Conservation (phyloP, 2,888 invertebrate genomes). For the Rotaria socialis region DNA sequence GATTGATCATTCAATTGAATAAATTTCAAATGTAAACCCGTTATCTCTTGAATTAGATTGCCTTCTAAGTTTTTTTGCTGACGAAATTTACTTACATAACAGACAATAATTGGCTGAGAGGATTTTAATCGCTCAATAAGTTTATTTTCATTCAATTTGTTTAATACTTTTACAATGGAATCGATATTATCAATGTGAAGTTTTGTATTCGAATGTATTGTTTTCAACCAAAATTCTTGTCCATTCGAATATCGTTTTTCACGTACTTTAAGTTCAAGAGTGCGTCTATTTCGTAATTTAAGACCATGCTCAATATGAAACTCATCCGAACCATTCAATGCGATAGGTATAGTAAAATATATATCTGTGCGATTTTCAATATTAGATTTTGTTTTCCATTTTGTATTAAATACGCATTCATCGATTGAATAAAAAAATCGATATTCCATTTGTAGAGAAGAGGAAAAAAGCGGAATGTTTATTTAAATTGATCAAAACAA, state of each 20-base stretch:
- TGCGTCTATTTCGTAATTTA: neutral
- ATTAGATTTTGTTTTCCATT: neutral
- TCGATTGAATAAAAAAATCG: neutral
- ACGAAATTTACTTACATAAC: neutral
- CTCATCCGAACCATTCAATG: neutral
- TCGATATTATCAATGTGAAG: neutral
- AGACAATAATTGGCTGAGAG: neutral
- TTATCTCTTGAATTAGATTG: neutral
- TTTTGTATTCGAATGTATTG: neutral
- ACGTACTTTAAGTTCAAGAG: neutral
- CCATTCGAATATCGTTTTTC: neutral
- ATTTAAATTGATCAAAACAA: neutral
- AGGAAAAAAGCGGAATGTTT: neutral
- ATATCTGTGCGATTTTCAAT: conserved; percentile 7
- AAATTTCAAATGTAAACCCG: conserved; percentile 5
- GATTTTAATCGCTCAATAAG: neutral
- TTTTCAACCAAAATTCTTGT: conserved; percentile 17
- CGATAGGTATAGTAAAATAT: neutral
- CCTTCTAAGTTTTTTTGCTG: neutral
- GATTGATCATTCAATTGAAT: neutral
- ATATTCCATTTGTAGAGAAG: neutral
- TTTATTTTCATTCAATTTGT: neutral
- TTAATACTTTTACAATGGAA: neutral
- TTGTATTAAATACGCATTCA: neutral
- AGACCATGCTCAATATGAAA: neutral